Conservation (phyloP, 2,888 invertebrate species). For the Caenorhabditis sp. region DNA sequence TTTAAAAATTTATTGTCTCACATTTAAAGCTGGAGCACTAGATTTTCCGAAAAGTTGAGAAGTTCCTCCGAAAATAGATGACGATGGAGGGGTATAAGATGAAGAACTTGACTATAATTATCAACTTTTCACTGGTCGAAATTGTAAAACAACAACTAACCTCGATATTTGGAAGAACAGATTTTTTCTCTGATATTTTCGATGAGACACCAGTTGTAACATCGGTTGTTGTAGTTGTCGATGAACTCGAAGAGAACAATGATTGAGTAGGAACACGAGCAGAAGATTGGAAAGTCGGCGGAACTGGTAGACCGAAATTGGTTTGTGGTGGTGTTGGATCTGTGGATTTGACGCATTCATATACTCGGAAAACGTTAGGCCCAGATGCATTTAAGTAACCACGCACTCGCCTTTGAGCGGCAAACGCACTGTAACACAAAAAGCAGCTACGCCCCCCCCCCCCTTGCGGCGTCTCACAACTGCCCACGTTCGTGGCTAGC, state of each 20-base stretch:
- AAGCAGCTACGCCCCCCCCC: no score
- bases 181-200: constrained; percentile 15
- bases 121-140: no score
- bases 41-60: constrained; percentile 17
- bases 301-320: constrained; percentile 21
- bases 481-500: no score
- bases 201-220: not conserved
- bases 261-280: constrained; percentile 36
- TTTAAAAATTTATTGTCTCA: no score
- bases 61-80: constrained; percentile 2
- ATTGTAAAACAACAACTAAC: no score
- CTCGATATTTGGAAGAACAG: constrained; percentile 32
- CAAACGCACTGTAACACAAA: no score
- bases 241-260: constrained; percentile 22
- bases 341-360: no score
- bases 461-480: no score
- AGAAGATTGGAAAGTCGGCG: constrained; percentile 26
- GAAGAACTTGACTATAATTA: constrained; percentile 13
- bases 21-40: not conserved
- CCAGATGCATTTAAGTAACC: not conserved
- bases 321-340: constrained; percentile 26
- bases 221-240: constrained; percentile 20
- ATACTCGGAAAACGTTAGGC: no score
- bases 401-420: no score
- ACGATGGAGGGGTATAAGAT: constrained; percentile 18